Evolutionary conservation across 2,888 invertebrate genomes (phyloP), one percentile per base, ranked within the genome.

Genomic region (Phaonia tiefii): DNA sequence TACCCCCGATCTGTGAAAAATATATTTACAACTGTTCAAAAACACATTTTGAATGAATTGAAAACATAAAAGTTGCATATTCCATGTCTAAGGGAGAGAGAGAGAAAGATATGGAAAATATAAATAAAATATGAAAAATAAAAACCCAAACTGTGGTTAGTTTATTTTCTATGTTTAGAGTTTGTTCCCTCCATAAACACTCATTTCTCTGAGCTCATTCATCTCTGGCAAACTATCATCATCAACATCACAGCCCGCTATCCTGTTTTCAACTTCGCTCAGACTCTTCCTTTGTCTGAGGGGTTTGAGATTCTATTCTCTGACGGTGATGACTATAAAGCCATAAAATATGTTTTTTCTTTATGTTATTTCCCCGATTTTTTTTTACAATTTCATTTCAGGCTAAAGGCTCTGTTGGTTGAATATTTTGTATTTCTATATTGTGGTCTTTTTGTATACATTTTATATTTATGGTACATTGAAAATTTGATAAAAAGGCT

Each of bases 401-500:
- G 26, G 22, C 49, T 11, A 25, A 75, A 67, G 37, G 8, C 10
- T 37, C 51, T 75, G 66, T 70, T 63, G 44, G 39, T 22, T 63
- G 63, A n/a, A n/a, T n/a, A n/a, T n/a, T n/a, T n/a, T n/a, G n/a
- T 56, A 15, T 15, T 56, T 31, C 4, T 31, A 31, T 31, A 31
- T 31, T 31, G 31, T 31, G 31, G 31, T 8, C 31, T 31, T 8
- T 5, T 31, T 31, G 31, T 31, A 31, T 31, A 31, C 31, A 31
- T 51, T 76, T 31, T 69, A 22, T 69, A 54, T 69, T 69, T 70
- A 70, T 73, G 70, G 70, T 58, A 69, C 70, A 71, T 63, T 67
- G 74, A 46, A 74, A 80, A 80, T 74, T 80, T 80, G 73, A 71
- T 70, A 70, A 80, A 80, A 77, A 42, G 66, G 51, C 71, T 65